A percentile compares a stretch with the other conserved stretches of the same genome.
Evolutionary conservation across 2,797 vertebrate species (phyloP).

Genomic region (Iguana delicatissima): DNA sequence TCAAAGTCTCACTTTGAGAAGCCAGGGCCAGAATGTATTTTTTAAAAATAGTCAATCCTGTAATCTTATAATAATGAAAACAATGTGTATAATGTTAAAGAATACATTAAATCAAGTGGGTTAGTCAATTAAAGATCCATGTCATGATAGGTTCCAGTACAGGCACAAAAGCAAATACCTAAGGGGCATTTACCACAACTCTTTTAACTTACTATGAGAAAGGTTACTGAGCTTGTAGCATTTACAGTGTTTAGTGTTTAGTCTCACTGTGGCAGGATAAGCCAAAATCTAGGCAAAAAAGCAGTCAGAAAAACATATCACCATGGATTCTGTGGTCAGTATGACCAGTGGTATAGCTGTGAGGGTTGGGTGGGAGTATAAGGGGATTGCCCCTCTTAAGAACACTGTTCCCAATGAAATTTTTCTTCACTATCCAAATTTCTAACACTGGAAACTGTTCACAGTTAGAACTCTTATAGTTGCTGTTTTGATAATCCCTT

Average conservation of each 20-base stretch:
- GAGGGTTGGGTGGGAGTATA: too few relatives aligned
- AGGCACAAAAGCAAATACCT: conserved; percentile 31
- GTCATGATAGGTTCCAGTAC: conserved; percentile 52
- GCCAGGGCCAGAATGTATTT: conserved; percentile 51
- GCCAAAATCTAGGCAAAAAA: not conserved
- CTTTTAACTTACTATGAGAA: not conserved
- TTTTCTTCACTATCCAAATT: too few relatives aligned
- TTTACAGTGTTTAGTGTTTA: conserved; percentile 1
- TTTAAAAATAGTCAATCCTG: conserved; percentile 27
- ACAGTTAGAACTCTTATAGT: too few relatives aligned
- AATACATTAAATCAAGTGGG: conserved; percentile 55
- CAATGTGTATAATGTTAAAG: conserved; percentile 52
- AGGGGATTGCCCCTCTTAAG: too few relatives aligned
- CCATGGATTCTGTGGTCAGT: not conserved
- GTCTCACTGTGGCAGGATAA: not conserved
- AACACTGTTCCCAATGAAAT: too few relatives aligned
- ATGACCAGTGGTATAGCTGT: not conserved
- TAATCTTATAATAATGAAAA: conserved; percentile 62
- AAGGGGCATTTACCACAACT: conserved; percentile 5
- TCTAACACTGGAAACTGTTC: too few relatives aligned
- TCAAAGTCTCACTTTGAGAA: conserved; percentile 31
- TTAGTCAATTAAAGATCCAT: conserved; percentile 28
- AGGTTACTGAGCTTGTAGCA: not conserved
- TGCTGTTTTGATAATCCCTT: too few relatives aligned
- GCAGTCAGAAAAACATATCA: not conserved